Evolutionary conservation across 2,797 vertebrate genomes (phyloP).

Genomic region (Tauraco hartlaubi): DNA sequence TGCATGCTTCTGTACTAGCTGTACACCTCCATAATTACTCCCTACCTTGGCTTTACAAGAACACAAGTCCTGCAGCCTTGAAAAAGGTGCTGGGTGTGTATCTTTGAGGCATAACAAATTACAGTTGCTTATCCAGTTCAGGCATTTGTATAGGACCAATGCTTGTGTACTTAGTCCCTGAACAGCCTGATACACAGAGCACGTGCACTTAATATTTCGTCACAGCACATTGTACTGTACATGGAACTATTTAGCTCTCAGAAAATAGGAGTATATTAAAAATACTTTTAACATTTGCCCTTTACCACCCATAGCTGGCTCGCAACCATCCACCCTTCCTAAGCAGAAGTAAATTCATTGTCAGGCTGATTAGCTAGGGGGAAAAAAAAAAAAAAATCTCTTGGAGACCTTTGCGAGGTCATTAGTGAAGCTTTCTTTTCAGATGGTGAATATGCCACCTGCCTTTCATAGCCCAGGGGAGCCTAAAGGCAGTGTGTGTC

Average conservation of each 20-base stretch:
- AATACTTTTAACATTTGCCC: conserved; percentile 19
- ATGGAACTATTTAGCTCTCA: not conserved
- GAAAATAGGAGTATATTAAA: conserved; percentile 16
- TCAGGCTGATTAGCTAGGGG: conserved; percentile 26
- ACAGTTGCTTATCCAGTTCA: not conserved
- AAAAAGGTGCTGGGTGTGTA: not conserved
- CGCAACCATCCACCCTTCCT: not conserved
- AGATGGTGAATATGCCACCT: conserved; percentile 72
- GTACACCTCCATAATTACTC: not conserved
- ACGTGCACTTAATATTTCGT: not conserved
- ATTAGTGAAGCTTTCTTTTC: conserved; percentile 49
- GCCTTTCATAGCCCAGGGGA: conserved; percentile 70
- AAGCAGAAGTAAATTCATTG: conserved; percentile 38
- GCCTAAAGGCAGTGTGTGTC: conserved; percentile 32
- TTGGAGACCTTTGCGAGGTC: conserved; percentile 54
- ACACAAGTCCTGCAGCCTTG: not conserved
- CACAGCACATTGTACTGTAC: not conserved
- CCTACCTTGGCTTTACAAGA: not conserved
- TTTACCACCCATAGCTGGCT: conserved; percentile 3
- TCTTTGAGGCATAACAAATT: not conserved
- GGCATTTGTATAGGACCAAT: not conserved
- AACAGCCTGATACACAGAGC: rapidly evolving
- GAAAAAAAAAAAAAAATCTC: conserved; percentile 16
- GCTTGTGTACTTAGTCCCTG: not conserved
- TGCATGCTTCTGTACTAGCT: not conserved